Base-by-base conservation (phyloP, 2,888 invertebrate species). In the Campoplex capitator region DNA sequence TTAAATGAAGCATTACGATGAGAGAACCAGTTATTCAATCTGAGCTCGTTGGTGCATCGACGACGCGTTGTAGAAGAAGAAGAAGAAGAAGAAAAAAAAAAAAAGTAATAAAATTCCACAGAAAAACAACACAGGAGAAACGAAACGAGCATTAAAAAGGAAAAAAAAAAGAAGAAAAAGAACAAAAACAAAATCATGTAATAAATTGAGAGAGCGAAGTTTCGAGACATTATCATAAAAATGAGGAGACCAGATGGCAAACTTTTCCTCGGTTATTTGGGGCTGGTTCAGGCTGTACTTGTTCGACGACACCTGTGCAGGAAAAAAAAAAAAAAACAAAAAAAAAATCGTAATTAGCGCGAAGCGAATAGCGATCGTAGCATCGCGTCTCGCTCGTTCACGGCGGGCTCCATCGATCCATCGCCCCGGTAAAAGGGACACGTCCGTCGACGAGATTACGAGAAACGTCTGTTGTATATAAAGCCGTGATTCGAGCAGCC, bases 21-120 rank as follows among this genome's bases (percentile, higher is more conserved):
- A 74, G 68, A 74, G 84, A 86, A 86, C 87, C 84, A 82, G 87
- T 87, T 84, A 87, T 87, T 87, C 84, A 87, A 84, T 84, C 87
- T 84, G 87, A 62, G 77, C 76, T 65, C 58, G 51, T 75, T 62
- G 84, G 78, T 79, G 75, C 45, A 75, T 70, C 79, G 87, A 82
- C 68, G 86, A 78, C 83, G 70, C n/a, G 70, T 28, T 38, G 38
- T 6, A 3, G 18, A 56, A 45, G 28, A 16, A 62, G 1, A 0
- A 23, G 23, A 23, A 23, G 32, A 48, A 13, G n/a, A 8, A 35
- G 51, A 67, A 77, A 67, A 35, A 67, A 67, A 77, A 67, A 51
- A 38, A 51, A 51, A 9, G 38, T 6, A 45, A 67, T 16, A 35
- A 23, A 73, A 51, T 51, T 51, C 1, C 7, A 3, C 23, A 45